Percentiles rank a stretch among this genome's conserved stretches.
These are phyloP conservation scores for Gnathonemus echidnorhynchus DNA, from an alignment of 2,113 vertebrate genomes.

Conservation along the genomic window DNA sequence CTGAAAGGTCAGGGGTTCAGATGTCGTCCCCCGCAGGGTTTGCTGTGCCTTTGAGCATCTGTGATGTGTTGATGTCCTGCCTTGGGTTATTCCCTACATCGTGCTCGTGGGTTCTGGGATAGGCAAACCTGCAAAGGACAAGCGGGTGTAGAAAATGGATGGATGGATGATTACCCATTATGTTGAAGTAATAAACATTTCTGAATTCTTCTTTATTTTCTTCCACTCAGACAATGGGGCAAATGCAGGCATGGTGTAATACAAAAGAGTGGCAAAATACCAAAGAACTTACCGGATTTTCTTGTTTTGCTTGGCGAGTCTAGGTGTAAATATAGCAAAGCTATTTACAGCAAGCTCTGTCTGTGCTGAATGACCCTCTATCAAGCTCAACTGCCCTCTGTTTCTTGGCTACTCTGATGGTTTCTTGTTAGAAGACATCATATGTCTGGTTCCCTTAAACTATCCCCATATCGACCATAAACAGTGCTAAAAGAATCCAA, in stretches of 20 bases:
- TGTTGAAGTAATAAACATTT: neutral
- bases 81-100: neutral
- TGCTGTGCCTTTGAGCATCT: neutral
- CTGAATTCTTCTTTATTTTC: neutral
- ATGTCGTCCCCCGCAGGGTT: neutral
- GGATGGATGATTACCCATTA: neutral
- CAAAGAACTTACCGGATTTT: neutral
- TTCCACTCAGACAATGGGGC: neutral
- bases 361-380: neutral
- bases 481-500: neutral
- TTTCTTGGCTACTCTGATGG: neutral
- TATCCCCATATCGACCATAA: neutral
- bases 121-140: neutral
- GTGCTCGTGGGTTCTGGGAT: neutral
- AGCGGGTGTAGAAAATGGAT: neutral
- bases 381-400: neutral
- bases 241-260: neutral
- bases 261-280: neutral
- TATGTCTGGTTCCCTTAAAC: conserved; percentile 1
- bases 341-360: neutral
- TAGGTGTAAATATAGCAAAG: neutral
- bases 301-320: neutral
- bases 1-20: neutral
- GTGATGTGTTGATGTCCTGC: neutral
- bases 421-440: neutral